phyloP scores from a whole-genome alignment of 1,140 invertebrate genomes.

The Eurosta solidaginis region DNA sequence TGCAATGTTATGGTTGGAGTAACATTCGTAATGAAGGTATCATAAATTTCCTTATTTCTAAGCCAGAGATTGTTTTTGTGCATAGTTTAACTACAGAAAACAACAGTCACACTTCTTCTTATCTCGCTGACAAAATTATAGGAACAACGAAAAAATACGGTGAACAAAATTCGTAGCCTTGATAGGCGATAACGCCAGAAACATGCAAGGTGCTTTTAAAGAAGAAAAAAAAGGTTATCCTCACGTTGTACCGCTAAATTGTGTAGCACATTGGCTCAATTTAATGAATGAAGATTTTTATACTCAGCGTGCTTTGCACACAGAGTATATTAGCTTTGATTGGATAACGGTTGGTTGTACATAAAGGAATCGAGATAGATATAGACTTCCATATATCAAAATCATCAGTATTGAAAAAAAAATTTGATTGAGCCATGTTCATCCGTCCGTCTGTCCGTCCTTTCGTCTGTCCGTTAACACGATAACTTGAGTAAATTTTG shows the following conservation, averaged over 20 bases:
- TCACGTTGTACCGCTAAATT: not conserved
- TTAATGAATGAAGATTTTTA: too few relatives aligned
- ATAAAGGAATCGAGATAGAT: too few relatives aligned
- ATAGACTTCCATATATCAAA: too few relatives aligned
- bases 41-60: not conserved
- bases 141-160: slow-evolving; percentile 17
- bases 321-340: too few relatives aligned
- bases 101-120: not conserved
- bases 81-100: not conserved
- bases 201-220: not conserved
- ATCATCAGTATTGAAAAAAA: too few relatives aligned
- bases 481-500: too few relatives aligned
- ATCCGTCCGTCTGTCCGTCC: too few relatives aligned
- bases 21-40: slow-evolving; percentile 16
- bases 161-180: slow-evolving; percentile 3
- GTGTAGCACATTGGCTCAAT: not conserved
- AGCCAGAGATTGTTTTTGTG: slow-evolving; percentile 22
- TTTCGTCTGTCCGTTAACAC: too few relatives aligned
- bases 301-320: too few relatives aligned
- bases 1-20: slow-evolving; percentile 12
- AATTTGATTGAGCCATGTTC: too few relatives aligned
- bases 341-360: too few relatives aligned
- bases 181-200: not conserved
- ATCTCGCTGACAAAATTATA: not conserved
- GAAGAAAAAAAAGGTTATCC: not conserved